phyloP scores from a whole-genome alignment of 2,113 vertebrate species.

The Psophia crepitans region DNA sequence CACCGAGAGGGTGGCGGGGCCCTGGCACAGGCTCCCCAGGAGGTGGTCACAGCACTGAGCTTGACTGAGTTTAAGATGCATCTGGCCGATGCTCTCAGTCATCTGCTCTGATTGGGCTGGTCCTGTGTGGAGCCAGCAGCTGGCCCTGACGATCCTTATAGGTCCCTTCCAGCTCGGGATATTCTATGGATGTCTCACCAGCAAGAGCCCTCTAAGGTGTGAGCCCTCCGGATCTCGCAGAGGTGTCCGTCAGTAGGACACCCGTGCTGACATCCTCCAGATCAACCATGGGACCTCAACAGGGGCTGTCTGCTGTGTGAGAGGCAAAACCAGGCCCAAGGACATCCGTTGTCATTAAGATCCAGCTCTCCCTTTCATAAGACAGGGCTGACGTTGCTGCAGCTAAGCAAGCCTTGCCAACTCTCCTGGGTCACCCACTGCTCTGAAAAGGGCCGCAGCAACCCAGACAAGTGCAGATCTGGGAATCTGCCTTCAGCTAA shows the following conservation, averaged over 20 bases:
- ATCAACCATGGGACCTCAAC: background rate
- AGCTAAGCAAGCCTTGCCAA: background rate
- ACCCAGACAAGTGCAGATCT: background rate
- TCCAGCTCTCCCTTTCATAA: background rate
- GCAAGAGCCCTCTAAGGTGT: background rate
- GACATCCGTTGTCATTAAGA: background rate
- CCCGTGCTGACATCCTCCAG: background rate
- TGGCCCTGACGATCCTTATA: too few species aligned
- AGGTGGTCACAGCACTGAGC: too few species aligned
- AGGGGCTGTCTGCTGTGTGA: background rate
- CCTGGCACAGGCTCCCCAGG: too few species aligned
- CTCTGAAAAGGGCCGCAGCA: background rate
- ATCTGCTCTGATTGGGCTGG: too few species aligned
- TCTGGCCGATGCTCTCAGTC: too few species aligned
- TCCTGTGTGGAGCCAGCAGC: too few species aligned
- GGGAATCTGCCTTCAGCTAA: background rate
- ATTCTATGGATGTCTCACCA: background rate
- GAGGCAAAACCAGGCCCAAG: background rate
- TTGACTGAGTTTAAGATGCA: too few species aligned
- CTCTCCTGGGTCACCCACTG: background rate
- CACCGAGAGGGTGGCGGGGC: too few species aligned
- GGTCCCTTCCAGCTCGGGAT: too few species aligned
- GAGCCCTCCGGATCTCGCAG: rapidly evolving
- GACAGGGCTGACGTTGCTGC: background rate
- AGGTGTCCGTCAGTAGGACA: background rate